A percentile compares a stretch with the other conserved stretches of the same genome.
Evolutionary conservation across 2,113 vertebrate species (phyloP).

Genomic region (Lanius collurio): DNA sequence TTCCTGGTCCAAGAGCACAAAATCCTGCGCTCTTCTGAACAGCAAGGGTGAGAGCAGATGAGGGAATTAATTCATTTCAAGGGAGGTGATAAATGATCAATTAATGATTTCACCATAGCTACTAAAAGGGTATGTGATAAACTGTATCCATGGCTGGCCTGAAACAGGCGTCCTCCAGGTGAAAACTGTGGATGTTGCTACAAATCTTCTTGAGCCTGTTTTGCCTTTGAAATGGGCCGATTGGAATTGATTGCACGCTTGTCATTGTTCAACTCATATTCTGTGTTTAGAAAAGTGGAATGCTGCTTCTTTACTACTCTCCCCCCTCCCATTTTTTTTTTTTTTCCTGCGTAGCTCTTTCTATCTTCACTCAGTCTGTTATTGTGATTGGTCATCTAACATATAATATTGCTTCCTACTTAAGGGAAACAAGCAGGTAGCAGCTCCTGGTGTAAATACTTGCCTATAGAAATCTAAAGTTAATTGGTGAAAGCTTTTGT

Average conservation of each 20-base stretch:
- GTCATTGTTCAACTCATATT: background rate
- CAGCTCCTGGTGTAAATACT: background rate
- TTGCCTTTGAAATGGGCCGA: background rate
- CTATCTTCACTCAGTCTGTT: background rate
- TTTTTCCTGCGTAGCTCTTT: rapidly evolving
- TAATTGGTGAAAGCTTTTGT: background rate
- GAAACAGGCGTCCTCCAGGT: background rate
- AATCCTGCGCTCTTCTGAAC: background rate
- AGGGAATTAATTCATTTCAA: background rate
- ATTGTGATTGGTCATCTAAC: background rate
- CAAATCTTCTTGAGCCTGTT: background rate
- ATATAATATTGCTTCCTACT: background rate
- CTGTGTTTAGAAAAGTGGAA: background rate
- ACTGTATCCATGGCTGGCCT: background rate
- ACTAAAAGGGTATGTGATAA: background rate
- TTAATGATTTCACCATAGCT: background rate
- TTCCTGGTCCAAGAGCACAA: background rate
- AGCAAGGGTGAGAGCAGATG: background rate
- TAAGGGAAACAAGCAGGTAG: background rate
- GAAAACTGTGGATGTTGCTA: background rate
- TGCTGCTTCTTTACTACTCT: background rate
- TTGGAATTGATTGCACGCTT: background rate
- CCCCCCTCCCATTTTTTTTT: rapidly evolving
- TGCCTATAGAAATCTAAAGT: background rate
- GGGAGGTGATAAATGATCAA: background rate